Conservation (phyloP, 2,888 invertebrate genomes). For the Cylindroiulus punctatus region DNA sequence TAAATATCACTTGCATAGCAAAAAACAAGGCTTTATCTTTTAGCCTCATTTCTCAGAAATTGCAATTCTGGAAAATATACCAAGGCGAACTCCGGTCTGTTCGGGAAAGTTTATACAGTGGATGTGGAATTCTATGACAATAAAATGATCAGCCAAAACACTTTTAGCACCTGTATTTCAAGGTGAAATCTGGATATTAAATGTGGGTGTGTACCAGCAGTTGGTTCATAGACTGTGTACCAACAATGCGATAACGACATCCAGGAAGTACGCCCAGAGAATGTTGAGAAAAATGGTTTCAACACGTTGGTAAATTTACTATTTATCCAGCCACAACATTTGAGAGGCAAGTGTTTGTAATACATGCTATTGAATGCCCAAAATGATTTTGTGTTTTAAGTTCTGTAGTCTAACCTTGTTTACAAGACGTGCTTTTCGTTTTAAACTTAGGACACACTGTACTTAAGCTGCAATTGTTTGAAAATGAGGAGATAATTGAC, state of each 20-base stretch:
- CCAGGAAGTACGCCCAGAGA: slow-evolving; percentile 8
- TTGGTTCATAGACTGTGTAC: background rate
- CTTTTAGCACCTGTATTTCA: background rate
- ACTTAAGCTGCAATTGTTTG: no score
- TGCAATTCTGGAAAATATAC: no score
- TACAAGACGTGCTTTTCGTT: no score
- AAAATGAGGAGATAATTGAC: no score
- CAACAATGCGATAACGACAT: background rate
- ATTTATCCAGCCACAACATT: background rate
- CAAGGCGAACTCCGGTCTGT: background rate
- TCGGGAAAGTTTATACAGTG: background rate
- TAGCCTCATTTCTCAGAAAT: no score
- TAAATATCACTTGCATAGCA: no score
- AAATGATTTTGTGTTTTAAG: background rate
- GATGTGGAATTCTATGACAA: background rate
- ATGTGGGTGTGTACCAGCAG: background rate
- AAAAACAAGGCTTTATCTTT: no score
- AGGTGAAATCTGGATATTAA: background rate
- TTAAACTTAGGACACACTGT: no score
- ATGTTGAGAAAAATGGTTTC: background rate
- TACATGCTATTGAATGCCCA: background rate
- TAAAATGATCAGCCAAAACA: background rate
- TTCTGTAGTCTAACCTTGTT: no score
- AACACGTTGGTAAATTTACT: background rate
- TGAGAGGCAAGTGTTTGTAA: background rate